Percentiles rank a stretch among this genome's conserved stretches.
Conservation (phyloP, 2,888 invertebrate species). For the Orthonevra nobilis region DNA sequence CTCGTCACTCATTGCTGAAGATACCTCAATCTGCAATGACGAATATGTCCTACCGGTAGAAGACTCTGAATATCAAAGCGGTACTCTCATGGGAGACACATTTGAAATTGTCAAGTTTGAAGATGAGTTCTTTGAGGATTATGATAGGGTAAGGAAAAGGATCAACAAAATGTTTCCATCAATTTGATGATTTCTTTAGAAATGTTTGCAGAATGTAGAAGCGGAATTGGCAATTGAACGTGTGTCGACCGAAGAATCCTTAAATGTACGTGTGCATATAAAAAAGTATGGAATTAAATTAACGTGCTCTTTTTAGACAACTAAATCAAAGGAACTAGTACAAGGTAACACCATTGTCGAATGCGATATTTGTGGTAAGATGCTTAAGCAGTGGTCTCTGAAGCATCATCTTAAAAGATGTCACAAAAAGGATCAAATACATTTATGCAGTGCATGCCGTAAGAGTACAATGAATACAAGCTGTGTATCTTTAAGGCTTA, state of each 20-base stretch:
- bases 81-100: not conserved
- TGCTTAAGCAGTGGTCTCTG: conserved; percentile 47
- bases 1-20: not conserved
- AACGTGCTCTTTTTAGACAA: not conserved
- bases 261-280: conserved; percentile 6
- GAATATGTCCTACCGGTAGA: not conserved
- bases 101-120: conserved; percentile 18
- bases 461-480: too few species aligned
- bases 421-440: conserved; percentile 25
- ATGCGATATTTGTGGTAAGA: conserved; percentile 46
- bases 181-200: not conserved
- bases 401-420: conserved; percentile 52
- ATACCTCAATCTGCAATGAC: not conserved
- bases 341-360: conserved; percentile 1
- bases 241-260: not conserved
- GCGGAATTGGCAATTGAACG: not conserved
- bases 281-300: too few species aligned
- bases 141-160: conserved; percentile 12
- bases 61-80: not conserved
- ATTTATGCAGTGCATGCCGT: conserved; percentile 64
- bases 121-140: not conserved
- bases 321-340: not conserved
- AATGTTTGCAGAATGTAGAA: not conserved
- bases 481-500: too few species aligned
- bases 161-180: too few species aligned